Base-by-base conservation (phyloP, 53 echinoderm and acorn worm genomes). In the Echinarachnius parma region DNA sequence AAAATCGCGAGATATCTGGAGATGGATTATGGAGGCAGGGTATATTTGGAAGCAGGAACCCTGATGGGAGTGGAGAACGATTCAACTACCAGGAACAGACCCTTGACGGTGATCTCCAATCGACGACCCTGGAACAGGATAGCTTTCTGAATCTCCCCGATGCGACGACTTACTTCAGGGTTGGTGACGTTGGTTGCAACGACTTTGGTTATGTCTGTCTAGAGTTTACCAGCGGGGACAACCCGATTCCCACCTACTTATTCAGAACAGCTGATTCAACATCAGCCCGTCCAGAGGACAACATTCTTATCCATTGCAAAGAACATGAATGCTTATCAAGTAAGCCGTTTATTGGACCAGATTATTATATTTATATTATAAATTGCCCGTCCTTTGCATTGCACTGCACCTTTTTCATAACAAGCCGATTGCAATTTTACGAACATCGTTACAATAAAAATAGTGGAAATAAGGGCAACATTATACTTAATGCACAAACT, bases 131-230 rank as follows among this genome's bases (percentile, higher is more conserved):
- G 34, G 57, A 20, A 8, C 53, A 79, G 80, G 21, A 59, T 29
- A 29, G 28, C 21, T 61, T 85, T 48, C 72, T 89, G 60, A 22
- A 75, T 36, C 35, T 81, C 33, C 33, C 59, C 1, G 63, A 61
- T 26, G 77, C 72, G 15, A 16, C 30, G 14, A 59, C 65, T 11
- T 53, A 77, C 32, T 85, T 89, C 74, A 78, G 85, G 46, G 54
- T 89, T 0, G 89, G 85, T 2, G 61, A 81, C 15, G 59, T 89
- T 4, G 89, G 89, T 21, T 89, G 89, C 54, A 80, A 72, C 3
- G 85, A 89, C 8, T 82, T 63, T 20, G 82, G 65, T n/a, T 89
- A 81, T 59, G 66, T 89, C 14, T 89, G 89, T 47, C 81, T 84
- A 16, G 85, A 89, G 60, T 89, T 85, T 48, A 81, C 85, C 52